These are phyloP conservation scores for Anastrepha obliqua DNA, from an alignment of 1,140 invertebrate species.

Conservation along the genomic window DNA sequence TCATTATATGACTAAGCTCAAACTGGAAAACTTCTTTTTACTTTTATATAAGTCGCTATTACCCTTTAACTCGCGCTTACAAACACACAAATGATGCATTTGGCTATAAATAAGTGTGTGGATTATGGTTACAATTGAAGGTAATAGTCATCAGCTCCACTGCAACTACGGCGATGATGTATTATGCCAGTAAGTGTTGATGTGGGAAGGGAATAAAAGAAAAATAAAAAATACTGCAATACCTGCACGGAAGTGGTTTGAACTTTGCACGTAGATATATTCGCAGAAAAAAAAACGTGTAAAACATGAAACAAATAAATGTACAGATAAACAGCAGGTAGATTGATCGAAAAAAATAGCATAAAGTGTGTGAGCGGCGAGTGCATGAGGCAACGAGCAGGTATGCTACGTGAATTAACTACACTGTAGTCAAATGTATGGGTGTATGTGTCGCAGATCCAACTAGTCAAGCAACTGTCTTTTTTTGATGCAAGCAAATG, in stretches of 20 bases:
- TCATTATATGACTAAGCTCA: no score
- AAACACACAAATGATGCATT: not conserved
- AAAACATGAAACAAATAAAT: no score
- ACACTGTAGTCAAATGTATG: no score
- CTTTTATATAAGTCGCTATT: not conserved
- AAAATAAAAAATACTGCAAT: not conserved
- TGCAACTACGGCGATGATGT: not conserved
- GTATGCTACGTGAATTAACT: no score
- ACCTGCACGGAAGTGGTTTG: constrained; percentile 24
- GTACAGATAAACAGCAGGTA: no score
- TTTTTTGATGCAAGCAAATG: no score
- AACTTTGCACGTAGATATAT: not conserved
- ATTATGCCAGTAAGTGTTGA: no score
- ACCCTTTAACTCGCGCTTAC: not conserved
- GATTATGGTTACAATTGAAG: not conserved
- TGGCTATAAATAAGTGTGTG: not conserved
- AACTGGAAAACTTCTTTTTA: not conserved
- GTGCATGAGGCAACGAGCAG: no score
- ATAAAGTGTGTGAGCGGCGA: no score
- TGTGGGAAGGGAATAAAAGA: not conserved
- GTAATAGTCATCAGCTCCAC: not conserved
- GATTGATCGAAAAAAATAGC: no score
- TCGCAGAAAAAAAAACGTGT: not conserved
- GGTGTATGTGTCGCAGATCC: no score
- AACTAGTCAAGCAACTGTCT: no score